Evolutionary conservation across 2,113 vertebrate species (phyloP).

Genomic region (Elanus axillaris): DNA sequence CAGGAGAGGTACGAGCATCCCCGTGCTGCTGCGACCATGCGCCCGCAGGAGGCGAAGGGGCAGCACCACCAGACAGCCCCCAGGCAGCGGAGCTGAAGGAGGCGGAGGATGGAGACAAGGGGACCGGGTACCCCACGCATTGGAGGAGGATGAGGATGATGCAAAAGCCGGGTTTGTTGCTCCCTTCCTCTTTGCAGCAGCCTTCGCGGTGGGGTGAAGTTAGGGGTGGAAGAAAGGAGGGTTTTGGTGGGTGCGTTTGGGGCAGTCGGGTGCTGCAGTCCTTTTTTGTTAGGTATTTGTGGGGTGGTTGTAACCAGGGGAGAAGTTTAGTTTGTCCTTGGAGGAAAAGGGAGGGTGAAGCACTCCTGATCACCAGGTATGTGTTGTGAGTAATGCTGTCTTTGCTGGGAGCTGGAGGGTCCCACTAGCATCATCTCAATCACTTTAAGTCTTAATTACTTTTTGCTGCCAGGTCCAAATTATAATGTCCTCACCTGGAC

Average conservation of each 20-base stretch:
- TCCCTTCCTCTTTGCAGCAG: background rate
- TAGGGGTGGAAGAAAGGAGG: background rate
- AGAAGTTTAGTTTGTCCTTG: background rate
- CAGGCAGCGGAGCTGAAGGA: background rate
- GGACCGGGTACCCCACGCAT: fast-evolving
- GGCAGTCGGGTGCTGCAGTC: fast-evolving
- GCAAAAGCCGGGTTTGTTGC: constrained; percentile 11
- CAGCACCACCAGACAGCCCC: background rate
- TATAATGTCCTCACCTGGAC: fast-evolving
- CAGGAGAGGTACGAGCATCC: background rate
- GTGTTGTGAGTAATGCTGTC: fast-evolving
- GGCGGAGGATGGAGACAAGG: background rate
- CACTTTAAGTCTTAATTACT: background rate
- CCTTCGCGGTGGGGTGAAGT: fast-evolving
- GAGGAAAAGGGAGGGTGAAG: background rate
- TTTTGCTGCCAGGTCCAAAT: background rate
- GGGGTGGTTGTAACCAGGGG: fast-evolving
- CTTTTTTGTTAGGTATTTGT: background rate
- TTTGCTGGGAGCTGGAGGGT: background rate
- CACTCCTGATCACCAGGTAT: fast-evolving
- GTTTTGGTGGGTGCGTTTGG: background rate
- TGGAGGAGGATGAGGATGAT: constrained; percentile 2
- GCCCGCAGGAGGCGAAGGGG: background rate
- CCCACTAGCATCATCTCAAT: background rate
- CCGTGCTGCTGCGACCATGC: background rate